Base-by-base conservation (phyloP, 2,113 vertebrate genomes). In the Acrocephalus arundinaceus region DNA sequence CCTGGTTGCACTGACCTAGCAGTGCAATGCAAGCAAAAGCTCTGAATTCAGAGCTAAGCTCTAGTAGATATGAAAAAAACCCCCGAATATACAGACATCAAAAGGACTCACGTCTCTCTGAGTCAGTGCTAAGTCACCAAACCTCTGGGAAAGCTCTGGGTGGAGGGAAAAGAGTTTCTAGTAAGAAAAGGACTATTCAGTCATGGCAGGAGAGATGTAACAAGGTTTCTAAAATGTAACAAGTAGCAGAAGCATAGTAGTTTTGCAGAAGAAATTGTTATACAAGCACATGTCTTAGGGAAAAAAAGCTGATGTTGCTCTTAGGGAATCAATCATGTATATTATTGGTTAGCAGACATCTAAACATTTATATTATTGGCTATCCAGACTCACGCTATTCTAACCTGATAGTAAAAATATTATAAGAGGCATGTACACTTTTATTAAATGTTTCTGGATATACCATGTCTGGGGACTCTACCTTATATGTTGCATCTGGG, bases 31-130 rank as follows among this genome's bases (percentile, higher is more conserved):
- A 73, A 83, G 75, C 72, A 90, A 31, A 88, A 83, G 33, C 51
- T 52, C 78, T 83, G 85, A 83, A 94, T 92, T 88, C 71, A 85
- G 72, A 94, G 72, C 55, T 41, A 77, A 88, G 67, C 55, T 73
- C 63, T 41, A 77, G 63, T 30, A 86, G 43, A 41, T 63, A 54
- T 61, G 15, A 9, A 45, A 72, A 81, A 89, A 51, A 59, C 3
- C 35, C 35, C 35, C 35, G 28, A 46, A 61, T 3, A n/a, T 1
- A 24, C 54, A 93, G 75, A 82, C 55, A 62, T 80, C 85, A 86
- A 80, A 94, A 95, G 63, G 46, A 87, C n/a, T 87, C 18, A 4
- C 0, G 0, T 31, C 57, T 72, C 57, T 91, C 72, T 88, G 82
- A 90, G 83, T 90, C 88, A 70, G 20, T 35, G 18, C 33, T 43